phyloP scores from a whole-genome alignment of 1,140 invertebrate genomes.

The Helicorthomorpha holstii region DNA sequence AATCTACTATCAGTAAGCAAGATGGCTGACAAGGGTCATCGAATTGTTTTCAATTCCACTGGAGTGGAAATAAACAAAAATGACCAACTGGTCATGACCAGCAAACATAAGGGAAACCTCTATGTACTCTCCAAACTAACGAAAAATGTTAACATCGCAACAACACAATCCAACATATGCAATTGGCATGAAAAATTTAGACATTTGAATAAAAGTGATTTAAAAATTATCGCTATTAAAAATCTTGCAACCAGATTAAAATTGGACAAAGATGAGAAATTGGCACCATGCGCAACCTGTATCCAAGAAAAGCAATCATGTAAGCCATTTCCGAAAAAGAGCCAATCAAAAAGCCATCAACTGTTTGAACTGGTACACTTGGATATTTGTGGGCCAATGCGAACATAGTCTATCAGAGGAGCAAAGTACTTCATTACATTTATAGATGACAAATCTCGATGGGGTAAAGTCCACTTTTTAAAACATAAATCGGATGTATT shows the following conservation, averaged over 20 bases:
- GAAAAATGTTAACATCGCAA: not conserved
- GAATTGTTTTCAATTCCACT: not conserved
- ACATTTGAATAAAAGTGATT: slow-evolving; percentile 2
- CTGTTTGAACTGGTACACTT: slow-evolving; percentile 6
- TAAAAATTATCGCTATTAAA: slow-evolving; percentile 3
- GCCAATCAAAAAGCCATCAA: not conserved
- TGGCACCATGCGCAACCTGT: slow-evolving; percentile 1
- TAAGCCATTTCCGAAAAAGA: not conserved
- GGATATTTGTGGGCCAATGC: slow-evolving; percentile 29
- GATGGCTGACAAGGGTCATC: slow-evolving; percentile 2
- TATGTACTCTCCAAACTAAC: not conserved
- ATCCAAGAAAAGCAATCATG: slow-evolving; percentile 5
- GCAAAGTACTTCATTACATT: slow-evolving; percentile 22
- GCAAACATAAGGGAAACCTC: not conserved
- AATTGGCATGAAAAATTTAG: slow-evolving; percentile 5
- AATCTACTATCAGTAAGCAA: slow-evolving; percentile 6
- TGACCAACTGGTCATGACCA: not conserved
- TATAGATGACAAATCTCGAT: slow-evolving; percentile 27
- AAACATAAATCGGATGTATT: slow-evolving; percentile 24
- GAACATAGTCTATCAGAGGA: slow-evolving; percentile 19
- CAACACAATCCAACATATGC: not conserved
- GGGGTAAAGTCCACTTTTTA: slow-evolving; percentile 23
- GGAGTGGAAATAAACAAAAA: not conserved
- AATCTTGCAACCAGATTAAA: not conserved
- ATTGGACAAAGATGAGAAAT: not conserved